Base-by-base conservation (phyloP, 2,888 invertebrate genomes). In the Xestoiulus laeticollis region DNA sequence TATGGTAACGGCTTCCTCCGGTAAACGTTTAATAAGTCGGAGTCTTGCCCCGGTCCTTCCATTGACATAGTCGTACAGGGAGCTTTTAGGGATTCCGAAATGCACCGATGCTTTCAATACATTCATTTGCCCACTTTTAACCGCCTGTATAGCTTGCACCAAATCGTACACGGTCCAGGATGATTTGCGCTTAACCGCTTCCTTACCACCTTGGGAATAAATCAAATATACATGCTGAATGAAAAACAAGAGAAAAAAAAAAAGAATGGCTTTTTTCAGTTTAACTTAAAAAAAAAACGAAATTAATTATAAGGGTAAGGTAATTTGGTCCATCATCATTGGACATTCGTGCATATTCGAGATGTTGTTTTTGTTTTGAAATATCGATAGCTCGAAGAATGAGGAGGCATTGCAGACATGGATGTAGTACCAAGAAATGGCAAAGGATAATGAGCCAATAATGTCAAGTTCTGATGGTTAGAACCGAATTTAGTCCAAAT, bases 31-130 rank as follows among this genome's bases (percentile, higher is more conserved):
- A 85, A 85, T 85, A 26, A 85, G 85, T 85, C 85, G 85, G 44
- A 85, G 85, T 85, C 85, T 16, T 1, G 85, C 85, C 38, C 85
- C 85, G 68, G 88, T 88, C 83, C 86, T 88, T 87, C 88, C 88
- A 14, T 59, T 87, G 33, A 88, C 53, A 84, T 88, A 88, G 87
- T 88, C 86, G 85, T 86, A 86, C 22, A 88, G 53, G n/a, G 88
- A 88, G 48, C 86, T 88, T 59, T 88, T 88, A 22, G 88, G 88
- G 30, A 88, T 88, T 26, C 88, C 88, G 30, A 44, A 88, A 32
- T 83, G 82, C 16, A 43, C 48, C 32, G 88, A 43, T 44, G 88
- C 88, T 43, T 87, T 78, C 32, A 86, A 43, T 33, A 88, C 32
- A 32, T 88, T 87, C 88, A 88, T 88, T 26, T 88, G 44, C 30